A percentile compares a stretch with the other conserved stretches of the same genome.
Conservation (phyloP, 2,888 invertebrate genomes). For the Prenolepis imparis region DNA sequence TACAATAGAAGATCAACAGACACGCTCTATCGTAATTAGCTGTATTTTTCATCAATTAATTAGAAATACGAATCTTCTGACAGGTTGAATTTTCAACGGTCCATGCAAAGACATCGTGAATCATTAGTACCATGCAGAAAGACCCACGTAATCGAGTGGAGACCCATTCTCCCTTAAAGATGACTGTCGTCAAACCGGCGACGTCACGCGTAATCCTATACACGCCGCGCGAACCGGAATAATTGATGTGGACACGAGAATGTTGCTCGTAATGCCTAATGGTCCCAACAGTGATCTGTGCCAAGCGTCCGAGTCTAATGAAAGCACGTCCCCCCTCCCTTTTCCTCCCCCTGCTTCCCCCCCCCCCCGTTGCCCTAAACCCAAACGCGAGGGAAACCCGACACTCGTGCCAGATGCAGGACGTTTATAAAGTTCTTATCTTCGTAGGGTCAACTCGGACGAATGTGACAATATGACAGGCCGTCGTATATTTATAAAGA, state of each 20-base stretch:
- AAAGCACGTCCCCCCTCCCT: slow-evolving; percentile 60
- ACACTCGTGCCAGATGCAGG: slow-evolving; percentile 66
- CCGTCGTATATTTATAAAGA: slow-evolving; percentile 11
- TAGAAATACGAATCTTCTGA: not conserved
- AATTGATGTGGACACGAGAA: slow-evolving; percentile 52
- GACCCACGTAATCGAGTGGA: slow-evolving; percentile 1
- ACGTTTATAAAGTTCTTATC: slow-evolving; percentile 51
- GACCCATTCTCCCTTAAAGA: slow-evolving; percentile 8
- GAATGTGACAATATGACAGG: not conserved
- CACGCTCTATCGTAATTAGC: not conserved
- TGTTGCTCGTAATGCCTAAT: slow-evolving; percentile 43
- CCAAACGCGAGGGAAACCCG: slow-evolving; percentile 69
- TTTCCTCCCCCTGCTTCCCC: slow-evolving; percentile 27
- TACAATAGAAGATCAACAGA: not conserved
- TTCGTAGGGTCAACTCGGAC: not conserved
- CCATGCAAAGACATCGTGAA: slow-evolving; percentile 5
- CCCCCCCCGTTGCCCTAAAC: slow-evolving; percentile 51
- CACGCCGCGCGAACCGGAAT: slow-evolving; percentile 35
- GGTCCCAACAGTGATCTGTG: slow-evolving; percentile 36
- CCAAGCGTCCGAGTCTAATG: slow-evolving; percentile 62
- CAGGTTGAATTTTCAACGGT: not conserved
- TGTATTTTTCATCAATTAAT: not conserved
- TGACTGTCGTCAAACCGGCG: slow-evolving; percentile 33
- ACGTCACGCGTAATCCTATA: slow-evolving; percentile 40
- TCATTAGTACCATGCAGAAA: not conserved